Base-by-base conservation (phyloP, 37 sponge, comb jelly and placozoan genomes). In the Crambe crambe region DNA sequence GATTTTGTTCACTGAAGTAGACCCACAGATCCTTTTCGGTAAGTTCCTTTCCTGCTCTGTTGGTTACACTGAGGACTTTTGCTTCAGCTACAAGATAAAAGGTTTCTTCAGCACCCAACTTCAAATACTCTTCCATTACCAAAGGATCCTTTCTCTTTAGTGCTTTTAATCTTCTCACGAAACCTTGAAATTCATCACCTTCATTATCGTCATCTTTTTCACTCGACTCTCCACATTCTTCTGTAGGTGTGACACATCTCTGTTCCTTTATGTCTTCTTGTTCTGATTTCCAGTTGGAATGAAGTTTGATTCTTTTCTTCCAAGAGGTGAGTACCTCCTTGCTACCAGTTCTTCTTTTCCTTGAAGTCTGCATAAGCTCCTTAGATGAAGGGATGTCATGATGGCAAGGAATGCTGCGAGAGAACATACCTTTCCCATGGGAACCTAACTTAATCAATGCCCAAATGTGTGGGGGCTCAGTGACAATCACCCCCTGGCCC, bases 31-130 rank as follows among this genome's bases (percentile, higher is more conserved):
- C 56, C 27, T 68, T 77, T 44, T 66, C 15, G 21, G 69, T 43
- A 15, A 81, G 37, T 30, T 35, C 9, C 3, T 37, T 63, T 8
- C 30, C 71, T 9, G 0, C 37, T 1, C 17, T 31, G 27, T 34
- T 34, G 2, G 44, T 43, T 1, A 87, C 68, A 18, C 21, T 54
- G 39, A 81, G 79, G 1, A 42, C n/a, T 1, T 69, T 23, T 2
- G 39, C 30, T 66, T 84, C 82, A 56, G 43, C 31, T 0, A 31
- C 42, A 10, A 92, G 81, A 40, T 92, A 87, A 36, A 84, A 77
- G 0, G 93, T 89, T 59, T 92, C 93, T 68, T 81, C 93, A 36
- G 25, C 37, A 37, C 73, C 39, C 12, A 92, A 81, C 38, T 84
- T 76, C 8, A 87, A 51, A 35, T 70, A 44, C 27, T 86, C 86